phyloP scores from a whole-genome alignment of 1,140 invertebrate genomes.

The Mamestra configurata region DNA sequence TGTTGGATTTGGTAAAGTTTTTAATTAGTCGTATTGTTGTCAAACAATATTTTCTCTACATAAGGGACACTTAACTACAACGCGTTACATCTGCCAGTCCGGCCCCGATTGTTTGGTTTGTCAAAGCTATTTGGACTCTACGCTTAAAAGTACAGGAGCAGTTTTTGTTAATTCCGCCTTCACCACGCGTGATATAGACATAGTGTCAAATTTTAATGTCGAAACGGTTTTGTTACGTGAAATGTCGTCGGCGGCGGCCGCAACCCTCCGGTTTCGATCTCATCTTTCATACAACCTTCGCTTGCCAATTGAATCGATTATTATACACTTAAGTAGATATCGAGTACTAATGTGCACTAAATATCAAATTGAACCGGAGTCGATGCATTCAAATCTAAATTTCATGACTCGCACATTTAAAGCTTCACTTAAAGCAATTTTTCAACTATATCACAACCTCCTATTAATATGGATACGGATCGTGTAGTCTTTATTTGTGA shows the following conservation, averaged over 20 bases:
- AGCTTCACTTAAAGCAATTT: not conserved
- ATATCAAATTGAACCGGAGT: slow-evolving; percentile 15
- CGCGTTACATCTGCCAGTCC: slow-evolving; percentile 77
- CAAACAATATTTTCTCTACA: slow-evolving; percentile 72
- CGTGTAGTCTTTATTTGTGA: slow-evolving; percentile 38
- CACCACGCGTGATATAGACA: slow-evolving; percentile 72
- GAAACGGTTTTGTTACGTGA: slow-evolving; percentile 81
- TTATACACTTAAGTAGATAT: slow-evolving; percentile 1
- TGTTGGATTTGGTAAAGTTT: slow-evolving; percentile 69
- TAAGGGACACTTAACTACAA: slow-evolving; percentile 69
- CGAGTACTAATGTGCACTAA: not conserved
- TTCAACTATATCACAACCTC: not conserved
- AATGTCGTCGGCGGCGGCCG: slow-evolving; percentile 71
- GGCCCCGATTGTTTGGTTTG: slow-evolving; percentile 51
- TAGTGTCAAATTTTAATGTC: slow-evolving; percentile 86
- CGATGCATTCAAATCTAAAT: slow-evolving; percentile 5
- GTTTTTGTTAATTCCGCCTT: slow-evolving; percentile 60
- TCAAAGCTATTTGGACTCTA: slow-evolving; percentile 63
- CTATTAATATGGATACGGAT: slow-evolving; percentile 19
- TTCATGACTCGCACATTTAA: not conserved
- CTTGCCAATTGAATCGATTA: slow-evolving; percentile 66
- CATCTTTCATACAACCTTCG: slow-evolving; percentile 81
- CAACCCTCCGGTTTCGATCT: slow-evolving; percentile 74
- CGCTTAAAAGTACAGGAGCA: slow-evolving; percentile 50
- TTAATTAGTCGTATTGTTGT: slow-evolving; percentile 84